Evolutionary conservation across 2,888 invertebrate genomes (phyloP).

Genomic region (Tyria jacobaeae): DNA sequence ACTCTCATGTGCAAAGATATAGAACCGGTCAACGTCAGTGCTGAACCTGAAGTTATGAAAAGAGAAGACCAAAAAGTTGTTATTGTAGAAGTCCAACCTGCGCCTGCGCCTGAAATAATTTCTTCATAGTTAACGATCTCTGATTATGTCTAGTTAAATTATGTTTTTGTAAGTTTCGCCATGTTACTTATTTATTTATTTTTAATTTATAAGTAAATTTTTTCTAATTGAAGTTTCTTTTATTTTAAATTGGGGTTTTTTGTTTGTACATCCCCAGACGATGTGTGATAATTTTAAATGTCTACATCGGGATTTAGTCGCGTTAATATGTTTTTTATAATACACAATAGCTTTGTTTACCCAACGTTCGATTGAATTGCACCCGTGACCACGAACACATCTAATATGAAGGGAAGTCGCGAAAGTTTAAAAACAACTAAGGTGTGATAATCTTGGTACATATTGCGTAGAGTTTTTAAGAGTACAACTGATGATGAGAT

Average conservation of each 20-base stretch:
- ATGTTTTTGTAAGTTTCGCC: slow-evolving; percentile 51
- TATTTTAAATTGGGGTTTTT: slow-evolving; percentile 11
- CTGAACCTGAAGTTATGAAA: slow-evolving; percentile 14
- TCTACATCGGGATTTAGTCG: too few species aligned
- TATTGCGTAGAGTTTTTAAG: neutral
- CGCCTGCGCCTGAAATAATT: slow-evolving; percentile 67
- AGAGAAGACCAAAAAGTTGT: slow-evolving; percentile 25
- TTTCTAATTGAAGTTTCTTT: slow-evolving; percentile 20
- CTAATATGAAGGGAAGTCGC: too few species aligned
- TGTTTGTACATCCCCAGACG: neutral
- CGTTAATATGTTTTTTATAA: too few species aligned
- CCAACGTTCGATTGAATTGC: too few species aligned
- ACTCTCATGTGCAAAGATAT: slow-evolving; percentile 86
- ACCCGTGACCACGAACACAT: too few species aligned
- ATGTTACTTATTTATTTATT: slow-evolving; percentile 56
- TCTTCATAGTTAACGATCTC: slow-evolving; percentile 65
- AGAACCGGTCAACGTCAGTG: slow-evolving; percentile 16
- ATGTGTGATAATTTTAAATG: too few species aligned
- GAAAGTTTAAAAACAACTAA: too few species aligned
- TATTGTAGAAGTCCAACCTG: slow-evolving; percentile 25
- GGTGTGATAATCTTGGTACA: neutral
- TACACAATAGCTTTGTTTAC: too few species aligned
- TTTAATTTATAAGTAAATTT: slow-evolving; percentile 50
- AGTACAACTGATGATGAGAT: neutral
- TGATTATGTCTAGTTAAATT: slow-evolving; percentile 57